These are phyloP conservation scores for Stigmatopora argus DNA, from an alignment of 2,113 vertebrate species.

Conservation along the genomic window DNA sequence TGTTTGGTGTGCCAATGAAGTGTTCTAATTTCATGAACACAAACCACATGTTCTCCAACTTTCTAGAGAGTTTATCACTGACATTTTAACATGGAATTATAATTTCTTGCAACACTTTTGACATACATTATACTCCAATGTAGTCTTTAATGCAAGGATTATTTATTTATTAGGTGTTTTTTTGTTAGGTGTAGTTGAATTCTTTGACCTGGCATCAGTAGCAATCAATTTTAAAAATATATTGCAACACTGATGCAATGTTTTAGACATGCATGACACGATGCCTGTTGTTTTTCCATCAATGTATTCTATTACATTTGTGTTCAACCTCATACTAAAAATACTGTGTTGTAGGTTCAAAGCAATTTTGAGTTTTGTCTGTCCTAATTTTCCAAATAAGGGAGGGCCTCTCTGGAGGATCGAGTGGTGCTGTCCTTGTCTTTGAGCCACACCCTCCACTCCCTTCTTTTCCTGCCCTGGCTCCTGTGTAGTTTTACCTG, in stretches of 20 bases:
- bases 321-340: not conserved
- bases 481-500: slow-evolving; percentile 65
- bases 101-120: too few relatives aligned
- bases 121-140: too few relatives aligned
- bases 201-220: too few relatives aligned
- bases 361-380: slow-evolving; percentile 30
- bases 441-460: slow-evolving; percentile 54
- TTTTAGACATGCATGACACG: not conserved
- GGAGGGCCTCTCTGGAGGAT: slow-evolving; percentile 48
- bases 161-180: too few relatives aligned
- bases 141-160: too few relatives aligned
- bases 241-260: not conserved
- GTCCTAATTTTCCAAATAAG: slow-evolving; percentile 55
- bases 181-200: too few relatives aligned
- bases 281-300: not conserved
- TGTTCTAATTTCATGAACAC: too few relatives aligned
- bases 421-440: slow-evolving; percentile 47
- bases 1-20: too few relatives aligned
- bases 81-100: too few relatives aligned
- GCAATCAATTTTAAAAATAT: not conserved
- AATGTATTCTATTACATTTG: not conserved
- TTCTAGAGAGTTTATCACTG: too few relatives aligned
- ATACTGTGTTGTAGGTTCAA: slow-evolving; percentile 4
- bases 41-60: too few relatives aligned
- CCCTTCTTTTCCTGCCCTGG: slow-evolving; percentile 21